Evolutionary conservation across 2,113 vertebrate genomes (phyloP).

Genomic region (Glaucomys volans): DNA sequence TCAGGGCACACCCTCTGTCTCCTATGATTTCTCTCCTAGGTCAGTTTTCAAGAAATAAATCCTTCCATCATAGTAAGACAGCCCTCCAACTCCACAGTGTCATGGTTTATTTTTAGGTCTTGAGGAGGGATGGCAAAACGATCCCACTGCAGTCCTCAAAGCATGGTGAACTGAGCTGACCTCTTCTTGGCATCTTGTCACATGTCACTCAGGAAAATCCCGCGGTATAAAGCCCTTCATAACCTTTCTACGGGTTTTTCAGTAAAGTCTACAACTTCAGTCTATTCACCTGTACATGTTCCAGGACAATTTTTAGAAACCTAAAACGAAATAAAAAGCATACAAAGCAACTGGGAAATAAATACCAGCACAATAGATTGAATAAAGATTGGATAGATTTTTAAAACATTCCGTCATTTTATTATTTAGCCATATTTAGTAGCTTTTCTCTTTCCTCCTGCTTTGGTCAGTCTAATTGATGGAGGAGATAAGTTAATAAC

Average conservation of each 20-base stretch:
- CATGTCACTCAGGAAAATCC: not conserved
- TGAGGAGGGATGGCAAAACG: slow-evolving; percentile 50
- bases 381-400: not conserved
- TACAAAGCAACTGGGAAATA: not conserved
- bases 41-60: slow-evolving; percentile 42
- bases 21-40: not conserved
- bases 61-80: not conserved
- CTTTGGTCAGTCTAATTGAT: not conserved
- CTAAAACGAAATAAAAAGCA: slow-evolving; percentile 10
- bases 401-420: not conserved
- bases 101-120: slow-evolving; percentile 55
- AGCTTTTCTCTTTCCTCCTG: slow-evolving; percentile 1
- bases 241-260: not conserved
- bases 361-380: not conserved
- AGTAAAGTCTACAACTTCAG: not conserved
- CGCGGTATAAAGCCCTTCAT: not conserved
- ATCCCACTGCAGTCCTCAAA: slow-evolving; percentile 46
- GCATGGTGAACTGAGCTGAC: slow-evolving; percentile 68
- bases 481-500: not conserved
- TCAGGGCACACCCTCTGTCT: not conserved
- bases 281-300: not conserved
- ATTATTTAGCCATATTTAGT: not conserved
- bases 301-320: slow-evolving; percentile 1
- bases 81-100: slow-evolving; percentile 40
- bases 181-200: not conserved